These are phyloP conservation scores for Platycheirus rosarum DNA, from an alignment of 2,888 invertebrate genomes.

Conservation along the genomic window DNA sequence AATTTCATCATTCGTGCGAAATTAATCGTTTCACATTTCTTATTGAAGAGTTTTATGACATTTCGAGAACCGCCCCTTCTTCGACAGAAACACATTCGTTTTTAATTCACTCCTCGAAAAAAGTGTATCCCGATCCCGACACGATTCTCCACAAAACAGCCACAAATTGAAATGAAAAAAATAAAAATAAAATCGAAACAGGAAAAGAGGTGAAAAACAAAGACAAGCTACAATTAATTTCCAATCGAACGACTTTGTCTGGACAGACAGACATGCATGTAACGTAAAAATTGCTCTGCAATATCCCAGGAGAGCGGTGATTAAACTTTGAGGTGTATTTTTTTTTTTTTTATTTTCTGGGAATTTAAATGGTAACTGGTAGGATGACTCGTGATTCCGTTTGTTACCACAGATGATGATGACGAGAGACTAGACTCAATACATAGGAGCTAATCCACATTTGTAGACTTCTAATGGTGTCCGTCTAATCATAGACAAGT, in stretches of 20 bases:
- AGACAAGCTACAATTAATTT: slow-evolving; percentile 68
- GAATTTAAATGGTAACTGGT: slow-evolving; percentile 46
- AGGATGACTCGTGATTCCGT: slow-evolving; percentile 54
- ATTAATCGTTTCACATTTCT: slow-evolving; percentile 69
- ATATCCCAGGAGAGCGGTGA: slow-evolving; percentile 1
- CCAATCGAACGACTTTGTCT: slow-evolving; percentile 53
- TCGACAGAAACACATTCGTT: slow-evolving; percentile 6
- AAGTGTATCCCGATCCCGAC: neutral
- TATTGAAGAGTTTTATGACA: slow-evolving; percentile 61
- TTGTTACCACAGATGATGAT: slow-evolving; percentile 31
- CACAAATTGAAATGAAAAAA: neutral
- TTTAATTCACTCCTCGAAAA: neutral
- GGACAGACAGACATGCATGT: slow-evolving; percentile 42
- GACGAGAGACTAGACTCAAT: slow-evolving; percentile 18
- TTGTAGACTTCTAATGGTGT: slow-evolving; percentile 13
- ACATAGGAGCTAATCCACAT: slow-evolving; percentile 1
- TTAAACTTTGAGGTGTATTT: slow-evolving; percentile 2
- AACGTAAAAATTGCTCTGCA: neutral
- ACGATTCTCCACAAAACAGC: neutral
- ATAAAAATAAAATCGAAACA: slow-evolving; percentile 10
- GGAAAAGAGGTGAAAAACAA: slow-evolving; percentile 51
- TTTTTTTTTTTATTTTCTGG: slow-evolving; percentile 43
- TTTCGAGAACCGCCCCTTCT: slow-evolving; percentile 46
- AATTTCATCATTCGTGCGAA: slow-evolving; percentile 67
- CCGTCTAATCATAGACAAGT: slow-evolving; percentile 2